A percentile compares a stretch with the other conserved stretches of the same genome.
These are phyloP conservation scores for Vulpes lagopus DNA, from an alignment of 2,113 vertebrate genomes.

Conservation along the genomic window DNA sequence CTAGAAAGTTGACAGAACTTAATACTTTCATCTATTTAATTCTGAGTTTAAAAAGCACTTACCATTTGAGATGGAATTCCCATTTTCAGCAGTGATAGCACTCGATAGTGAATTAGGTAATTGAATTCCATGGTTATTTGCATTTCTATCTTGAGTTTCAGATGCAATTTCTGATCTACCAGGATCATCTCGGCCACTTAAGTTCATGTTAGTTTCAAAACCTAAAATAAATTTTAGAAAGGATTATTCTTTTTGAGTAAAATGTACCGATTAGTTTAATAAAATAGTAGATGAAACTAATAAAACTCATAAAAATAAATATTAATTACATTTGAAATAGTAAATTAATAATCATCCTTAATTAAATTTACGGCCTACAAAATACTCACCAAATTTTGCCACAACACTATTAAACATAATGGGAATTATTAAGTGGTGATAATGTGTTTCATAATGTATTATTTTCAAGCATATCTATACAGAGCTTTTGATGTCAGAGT, in stretches of 20 bases:
- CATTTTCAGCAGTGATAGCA: conserved; percentile 93
- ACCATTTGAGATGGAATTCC: conserved; percentile 96
- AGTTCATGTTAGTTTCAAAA: conserved; percentile 95
- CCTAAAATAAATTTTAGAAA: conserved; percentile 84
- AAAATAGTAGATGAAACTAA: not conserved
- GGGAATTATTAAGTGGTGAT: not conserved
- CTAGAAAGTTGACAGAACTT: conserved; percentile 51
- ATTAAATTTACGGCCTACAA: not conserved
- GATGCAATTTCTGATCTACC: conserved; percentile 87
- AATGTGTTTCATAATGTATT: not conserved
- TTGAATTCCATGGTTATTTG: conserved; percentile 92
- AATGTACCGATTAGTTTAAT: not conserved
- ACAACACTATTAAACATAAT: not conserved
- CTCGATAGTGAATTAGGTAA: conserved; percentile 86
- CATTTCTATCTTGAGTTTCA: conserved; percentile 95
- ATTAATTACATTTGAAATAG: not conserved
- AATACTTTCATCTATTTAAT: conserved; percentile 57
- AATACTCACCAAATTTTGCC: not conserved
- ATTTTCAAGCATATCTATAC: not conserved
- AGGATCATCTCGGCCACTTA: conserved; percentile 91
- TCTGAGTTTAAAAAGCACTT: conserved; percentile 80
- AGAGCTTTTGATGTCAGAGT: not conserved
- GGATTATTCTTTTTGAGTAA: not conserved
- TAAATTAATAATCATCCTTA: not conserved
- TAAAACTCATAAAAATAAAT: not conserved